Evolutionary conservation across 2,797 vertebrate species (phyloP).

Genomic region (Darevskia mixta): DNA sequence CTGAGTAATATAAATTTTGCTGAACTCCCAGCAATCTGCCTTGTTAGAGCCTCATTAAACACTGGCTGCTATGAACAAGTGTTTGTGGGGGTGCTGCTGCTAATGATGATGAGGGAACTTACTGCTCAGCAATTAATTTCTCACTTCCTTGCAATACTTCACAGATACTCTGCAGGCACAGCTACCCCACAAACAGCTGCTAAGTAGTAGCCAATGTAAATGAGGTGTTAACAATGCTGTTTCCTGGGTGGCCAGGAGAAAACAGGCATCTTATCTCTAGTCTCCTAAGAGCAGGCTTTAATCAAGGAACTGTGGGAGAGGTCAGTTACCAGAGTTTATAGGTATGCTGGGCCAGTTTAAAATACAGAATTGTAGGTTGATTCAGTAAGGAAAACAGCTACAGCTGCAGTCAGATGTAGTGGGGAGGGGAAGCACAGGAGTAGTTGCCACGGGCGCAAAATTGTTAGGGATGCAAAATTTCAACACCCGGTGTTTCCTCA

Average conservation of each 20-base stretch:
- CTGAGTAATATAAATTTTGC: conserved; percentile 46
- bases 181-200: conserved; percentile 36
- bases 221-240: conserved; percentile 42
- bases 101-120: conserved; percentile 49
- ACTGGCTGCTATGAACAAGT: conserved; percentile 37
- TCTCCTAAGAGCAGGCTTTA: conserved; percentile 22
- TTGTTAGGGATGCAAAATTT: no score
- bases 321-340: not conserved
- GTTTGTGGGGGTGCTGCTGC: conserved; percentile 37
- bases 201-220: conserved; percentile 37
- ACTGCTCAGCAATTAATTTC: conserved; percentile 47
- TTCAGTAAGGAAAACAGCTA: not conserved
- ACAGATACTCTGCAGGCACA: conserved; percentile 40
- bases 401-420: not conserved
- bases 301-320: conserved; percentile 22
- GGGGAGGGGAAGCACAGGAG: no score
- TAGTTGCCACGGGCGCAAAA: no score
- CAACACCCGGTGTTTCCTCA: no score
- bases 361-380: not conserved
- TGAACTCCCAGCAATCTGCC: conserved; percentile 43
- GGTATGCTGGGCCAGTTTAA: not conserved
- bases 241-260: conserved; percentile 12
- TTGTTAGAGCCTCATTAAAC: conserved; percentile 52
- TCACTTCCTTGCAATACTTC: conserved; percentile 42
- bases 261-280: not conserved